Evolutionary conservation across 37 sponge, comb jelly and placozoan genomes (phyloP).

Genomic region (Axinella damicornis): DNA sequence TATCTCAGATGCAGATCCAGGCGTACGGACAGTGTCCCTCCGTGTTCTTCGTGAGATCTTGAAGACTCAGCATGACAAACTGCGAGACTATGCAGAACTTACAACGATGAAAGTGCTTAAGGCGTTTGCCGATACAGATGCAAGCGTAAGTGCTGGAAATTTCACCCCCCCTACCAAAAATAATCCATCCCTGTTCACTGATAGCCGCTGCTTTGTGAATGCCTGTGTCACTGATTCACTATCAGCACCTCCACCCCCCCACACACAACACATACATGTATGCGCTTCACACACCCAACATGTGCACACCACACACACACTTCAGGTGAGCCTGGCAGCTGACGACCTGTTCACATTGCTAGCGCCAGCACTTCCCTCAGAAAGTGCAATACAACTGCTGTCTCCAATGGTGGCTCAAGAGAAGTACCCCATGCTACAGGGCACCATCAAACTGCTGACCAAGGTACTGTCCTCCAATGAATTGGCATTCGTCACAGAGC

Average conservation of each 20-base stretch:
- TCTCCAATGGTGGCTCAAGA: slow-evolving; percentile 63
- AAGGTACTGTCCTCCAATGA: too few relatives aligned
- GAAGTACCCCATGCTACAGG: slow-evolving; percentile 68
- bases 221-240: too few relatives aligned
- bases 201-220: too few relatives aligned
- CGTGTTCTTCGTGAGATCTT: slow-evolving; percentile 74
- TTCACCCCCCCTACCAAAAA: too few relatives aligned
- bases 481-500: too few relatives aligned
- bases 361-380: slow-evolving; percentile 63
- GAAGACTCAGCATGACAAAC: slow-evolving; percentile 37
- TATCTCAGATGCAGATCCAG: slow-evolving; percentile 26
- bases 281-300: neutral
- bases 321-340: slow-evolving; percentile 71
- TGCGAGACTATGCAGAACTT: slow-evolving; percentile 69
- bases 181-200: neutral
- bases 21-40: slow-evolving; percentile 37
- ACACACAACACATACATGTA: neutral
- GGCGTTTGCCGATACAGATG: slow-evolving; percentile 55
- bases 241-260: neutral
- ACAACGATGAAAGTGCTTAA: slow-evolving; percentile 62
- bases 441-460: slow-evolving; percentile 77
- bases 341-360: slow-evolving; percentile 78
- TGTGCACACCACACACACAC: neutral
- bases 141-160: slow-evolving; percentile 49
- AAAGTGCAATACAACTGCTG: slow-evolving; percentile 50